Base-by-base conservation (phyloP, 2,888 invertebrate genomes). In the Volucella bombylans region DNA sequence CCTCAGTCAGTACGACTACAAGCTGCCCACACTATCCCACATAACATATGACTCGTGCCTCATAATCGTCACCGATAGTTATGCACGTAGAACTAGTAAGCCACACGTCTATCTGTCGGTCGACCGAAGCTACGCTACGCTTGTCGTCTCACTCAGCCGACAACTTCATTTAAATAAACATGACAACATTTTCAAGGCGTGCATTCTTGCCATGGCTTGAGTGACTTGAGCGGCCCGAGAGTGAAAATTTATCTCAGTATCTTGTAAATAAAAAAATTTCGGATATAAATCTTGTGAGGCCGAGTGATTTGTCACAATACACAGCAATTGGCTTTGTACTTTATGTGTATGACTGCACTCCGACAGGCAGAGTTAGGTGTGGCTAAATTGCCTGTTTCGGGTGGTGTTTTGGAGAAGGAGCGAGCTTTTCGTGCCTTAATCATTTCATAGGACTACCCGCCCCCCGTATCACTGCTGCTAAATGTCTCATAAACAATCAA, bases 241-340 rank as follows among this genome's bases (percentile, higher is more conserved):
- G 52, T 74, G 57, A 50, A 50, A 76, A 79, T 76, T 31, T 76
- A 69, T 69, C 69, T 76, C 31, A 61, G 71, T 59, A 76, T 65
- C 64, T 62, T 64, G 74, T 64, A 81, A 81, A 74, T 74, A 65
- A 41, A 64, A 39, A 57, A 76, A 55, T 81, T 81, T 74, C 49
- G 81, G 69, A 81, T 76, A 81, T 81, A 81, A 81, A 81, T 81
- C 81, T 81, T 76, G 64, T 41, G 45, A 39, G 64, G 41, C 68
- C 47, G 80, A 59, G 76, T 76, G 64, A 81, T 81, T 81, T 81
- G 81, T 81, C 81, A 81, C 76, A 81, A 76, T 69, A 69, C 57
- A 41, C 69, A 81, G 76, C 81, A 76, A 81, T 76, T 81, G 81
- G 45, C 52, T 69, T 59, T 71, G 76, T 65, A 65, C 65, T 76